Evolutionary conservation across 2,797 vertebrate genomes (phyloP), one percentile per base, ranked within the genome.

Genomic region (Neopelma chrysocephalum): DNA sequence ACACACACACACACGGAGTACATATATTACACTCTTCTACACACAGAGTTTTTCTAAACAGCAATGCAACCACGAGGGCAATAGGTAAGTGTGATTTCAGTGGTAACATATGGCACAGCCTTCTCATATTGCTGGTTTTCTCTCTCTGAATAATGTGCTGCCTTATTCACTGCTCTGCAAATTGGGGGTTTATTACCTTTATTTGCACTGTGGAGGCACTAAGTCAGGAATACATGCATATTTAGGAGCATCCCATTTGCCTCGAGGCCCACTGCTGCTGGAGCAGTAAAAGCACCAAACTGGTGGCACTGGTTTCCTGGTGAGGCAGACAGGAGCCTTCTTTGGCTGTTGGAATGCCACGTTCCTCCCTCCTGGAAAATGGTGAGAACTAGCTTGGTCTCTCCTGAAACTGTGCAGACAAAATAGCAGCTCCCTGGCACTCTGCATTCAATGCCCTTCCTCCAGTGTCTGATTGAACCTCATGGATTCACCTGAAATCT

Each of bases 61-160:
- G 95, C 94, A 80, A 96, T 89, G 95, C 93, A 87, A 96, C 94
- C 93, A 96, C 84, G 20, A 96, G 95, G 93, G 97, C 94, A 94
- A 83, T 51, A 94, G 91, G 95, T 87, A 90, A 93, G 71, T 15
- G 53, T 80, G 89, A 93, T 66, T 71, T 90, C 81, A 72, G 89
- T 71, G 66, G 85, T 42, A 95, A 97, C 95, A 97, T 95, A 97
- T 93, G 94, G 96, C 96, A 95, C 91, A 88, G 95, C 95, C 95
- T 96, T 91, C 89, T 94, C 92, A 45, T 89, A 95, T 90, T 94
- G 89, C 96, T 96, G 96, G 94, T 90, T 94, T 79, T 87, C 89
- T 73, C 50, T 31, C 0, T 61, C 68, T 62, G 50, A 77, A 57
- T 56, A n/a, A 56, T 51, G 83, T 79, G 93, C 93, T 96, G 95